phyloP scores from a whole-genome alignment of 1,140 invertebrate genomes.

The Nixonia krombeini region DNA sequence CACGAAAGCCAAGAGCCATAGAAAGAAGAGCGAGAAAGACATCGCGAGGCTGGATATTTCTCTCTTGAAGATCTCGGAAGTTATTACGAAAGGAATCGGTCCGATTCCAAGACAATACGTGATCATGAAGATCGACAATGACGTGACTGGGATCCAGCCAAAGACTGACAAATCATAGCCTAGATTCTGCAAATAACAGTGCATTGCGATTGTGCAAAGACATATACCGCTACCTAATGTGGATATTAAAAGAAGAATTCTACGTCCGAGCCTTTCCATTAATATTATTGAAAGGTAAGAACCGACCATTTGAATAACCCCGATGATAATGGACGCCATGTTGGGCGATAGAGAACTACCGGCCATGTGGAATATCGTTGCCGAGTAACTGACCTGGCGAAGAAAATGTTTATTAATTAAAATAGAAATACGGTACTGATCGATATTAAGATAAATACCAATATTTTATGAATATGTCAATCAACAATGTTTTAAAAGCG shows the following conservation, averaged over 20 bases:
- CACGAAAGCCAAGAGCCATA: conserved; percentile 73
- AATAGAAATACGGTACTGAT: too few species aligned
- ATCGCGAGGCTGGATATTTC: conserved; percentile 69
- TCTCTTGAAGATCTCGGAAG: conserved; percentile 76
- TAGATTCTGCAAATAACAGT: conserved; percentile 62
- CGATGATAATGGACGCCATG: conserved; percentile 73
- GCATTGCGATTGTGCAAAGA: conserved; percentile 62
- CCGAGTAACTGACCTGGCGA: conserved; percentile 69
- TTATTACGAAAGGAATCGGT: conserved; percentile 74
- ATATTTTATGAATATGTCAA: too few species aligned
- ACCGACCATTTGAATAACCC: conserved; percentile 65
- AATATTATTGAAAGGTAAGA: conserved; percentile 70
- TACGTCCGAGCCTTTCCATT: conserved; percentile 75
- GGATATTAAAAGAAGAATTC: conserved; percentile 73
- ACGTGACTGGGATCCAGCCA: conserved; percentile 72
- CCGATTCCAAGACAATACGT: conserved; percentile 70
- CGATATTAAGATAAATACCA: too few species aligned
- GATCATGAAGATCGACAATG: conserved; percentile 74
- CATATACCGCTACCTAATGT: conserved; percentile 66
- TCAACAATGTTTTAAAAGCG: too few species aligned
- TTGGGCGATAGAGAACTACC: conserved; percentile 68
- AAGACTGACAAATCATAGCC: conserved; percentile 55
- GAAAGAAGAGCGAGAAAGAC: conserved; percentile 67
- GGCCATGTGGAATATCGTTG: conserved; percentile 73
- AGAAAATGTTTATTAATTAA: neutral